Evolutionary conservation across 1,140 invertebrate genomes (phyloP).

Genomic region (Latrodectus geometricus): DNA sequence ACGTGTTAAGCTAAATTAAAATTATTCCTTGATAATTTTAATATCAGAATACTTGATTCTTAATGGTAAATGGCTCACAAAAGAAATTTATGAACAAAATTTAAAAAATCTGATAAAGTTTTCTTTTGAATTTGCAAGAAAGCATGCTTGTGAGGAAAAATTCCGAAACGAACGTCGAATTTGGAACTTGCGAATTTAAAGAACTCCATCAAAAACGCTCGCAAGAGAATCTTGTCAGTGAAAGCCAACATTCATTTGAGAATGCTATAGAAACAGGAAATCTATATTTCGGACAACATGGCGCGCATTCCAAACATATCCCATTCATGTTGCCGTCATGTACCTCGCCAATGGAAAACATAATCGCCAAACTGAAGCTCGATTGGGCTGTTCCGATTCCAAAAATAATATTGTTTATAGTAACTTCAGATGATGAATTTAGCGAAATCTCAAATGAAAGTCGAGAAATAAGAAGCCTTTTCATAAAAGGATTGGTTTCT

Average conservation of each 20-base stretch:
- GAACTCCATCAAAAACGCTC: not conserved
- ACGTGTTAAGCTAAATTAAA: too few relatives aligned
- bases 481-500: constrained; percentile 9
- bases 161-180: not conserved
- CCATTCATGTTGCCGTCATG: not conserved
- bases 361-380: not conserved
- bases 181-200: constrained; percentile 1
- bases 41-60: too few relatives aligned
- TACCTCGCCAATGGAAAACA: not conserved
- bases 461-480: not conserved
- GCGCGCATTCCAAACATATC: not conserved
- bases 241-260: not conserved
- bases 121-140: too few relatives aligned
- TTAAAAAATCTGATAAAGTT: too few relatives aligned
- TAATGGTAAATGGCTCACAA: too few relatives aligned
- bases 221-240: not conserved
- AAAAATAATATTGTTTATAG: constrained; percentile 10
- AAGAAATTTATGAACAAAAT: too few relatives aligned
- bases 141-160: too few relatives aligned
- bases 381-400: not conserved
- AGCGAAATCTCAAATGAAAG: not conserved
- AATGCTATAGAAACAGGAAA: not conserved
- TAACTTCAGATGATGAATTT: not conserved
- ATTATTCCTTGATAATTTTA: too few relatives aligned
- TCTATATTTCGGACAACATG: not conserved